Evolutionary conservation across 2,888 invertebrate genomes (phyloP).

Genomic region (Ctena decussata): DNA sequence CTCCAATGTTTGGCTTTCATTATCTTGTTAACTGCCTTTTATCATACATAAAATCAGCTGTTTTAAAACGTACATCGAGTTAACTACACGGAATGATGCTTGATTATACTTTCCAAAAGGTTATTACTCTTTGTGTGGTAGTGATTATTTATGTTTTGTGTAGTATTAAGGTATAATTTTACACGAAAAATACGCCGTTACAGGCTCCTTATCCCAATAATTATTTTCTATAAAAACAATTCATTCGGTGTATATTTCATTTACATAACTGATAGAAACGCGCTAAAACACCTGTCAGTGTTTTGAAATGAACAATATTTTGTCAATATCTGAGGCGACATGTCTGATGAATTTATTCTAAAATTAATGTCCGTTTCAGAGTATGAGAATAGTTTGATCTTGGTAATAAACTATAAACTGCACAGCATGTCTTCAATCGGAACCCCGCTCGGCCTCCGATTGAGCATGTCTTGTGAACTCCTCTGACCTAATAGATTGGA

Average conservation of each 20-base stretch:
- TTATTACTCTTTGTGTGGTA: conserved; percentile 24
- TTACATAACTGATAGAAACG: background rate
- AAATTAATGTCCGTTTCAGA: no score
- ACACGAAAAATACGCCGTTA: conserved; percentile 16
- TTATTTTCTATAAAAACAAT: conserved; percentile 67
- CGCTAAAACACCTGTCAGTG: no score
- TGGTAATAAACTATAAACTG: no score
- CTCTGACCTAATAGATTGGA: no score
- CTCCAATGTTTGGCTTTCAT: background rate
- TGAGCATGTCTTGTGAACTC: no score
- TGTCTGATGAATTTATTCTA: no score
- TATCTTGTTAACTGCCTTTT: background rate
- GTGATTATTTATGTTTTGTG: conserved; percentile 22
- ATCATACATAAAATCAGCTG: conserved; percentile 1
- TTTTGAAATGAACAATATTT: no score
- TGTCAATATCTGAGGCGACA: no score
- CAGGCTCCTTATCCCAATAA: conserved; percentile 37
- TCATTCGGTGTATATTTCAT: conserved; percentile 47
- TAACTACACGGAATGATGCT: background rate
- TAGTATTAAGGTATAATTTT: conserved; percentile 15
- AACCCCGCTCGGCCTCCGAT: no score
- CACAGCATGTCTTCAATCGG: no score
- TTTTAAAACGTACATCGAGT: background rate
- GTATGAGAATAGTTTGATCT: no score
- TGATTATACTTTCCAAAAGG: conserved; percentile 11